A percentile compares a stretch with the other conserved stretches of the same genome.
These are phyloP conservation scores for Hypsopygia costalis DNA, from an alignment of 2,888 invertebrate species.

Conservation along the genomic window DNA sequence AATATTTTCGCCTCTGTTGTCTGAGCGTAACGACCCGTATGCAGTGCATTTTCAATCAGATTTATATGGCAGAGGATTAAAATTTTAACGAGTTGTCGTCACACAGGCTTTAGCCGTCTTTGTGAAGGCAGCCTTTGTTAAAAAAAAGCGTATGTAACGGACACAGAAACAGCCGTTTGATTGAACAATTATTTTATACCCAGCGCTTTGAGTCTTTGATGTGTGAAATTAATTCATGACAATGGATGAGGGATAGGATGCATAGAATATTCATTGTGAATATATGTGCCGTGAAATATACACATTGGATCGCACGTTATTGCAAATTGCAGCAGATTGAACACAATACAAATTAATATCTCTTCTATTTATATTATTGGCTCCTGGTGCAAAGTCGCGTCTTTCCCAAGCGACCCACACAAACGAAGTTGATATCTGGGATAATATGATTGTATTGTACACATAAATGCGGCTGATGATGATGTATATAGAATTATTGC, in stretches of 20 bases:
- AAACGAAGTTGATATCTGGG: too few species aligned
- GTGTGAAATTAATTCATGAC: background rate
- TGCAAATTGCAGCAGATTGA: too few species aligned
- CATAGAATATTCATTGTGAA: background rate
- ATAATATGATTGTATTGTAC: too few species aligned
- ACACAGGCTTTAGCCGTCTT: constrained; percentile 43
- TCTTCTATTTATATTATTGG: too few species aligned
- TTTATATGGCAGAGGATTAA: constrained; percentile 60
- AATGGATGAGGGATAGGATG: background rate
- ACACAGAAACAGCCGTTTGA: background rate
- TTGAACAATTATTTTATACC: background rate
- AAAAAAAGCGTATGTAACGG: constrained; percentile 19
- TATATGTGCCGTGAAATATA: background rate
- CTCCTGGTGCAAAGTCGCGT: too few species aligned
- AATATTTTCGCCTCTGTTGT: constrained; percentile 33
- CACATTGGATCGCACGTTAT: too few species aligned
- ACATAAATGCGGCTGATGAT: too few species aligned
- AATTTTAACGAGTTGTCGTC: constrained; percentile 61
- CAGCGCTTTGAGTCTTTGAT: background rate
- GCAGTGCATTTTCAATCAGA: constrained; percentile 60
- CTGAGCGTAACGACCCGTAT: constrained; percentile 45
- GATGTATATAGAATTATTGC: too few species aligned
- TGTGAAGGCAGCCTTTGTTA: constrained; percentile 45
- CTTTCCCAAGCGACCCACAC: too few species aligned
- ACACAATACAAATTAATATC: too few species aligned